Base-by-base conservation (phyloP, 92 coral and sea anemone genomes). In the Epizoanthus stellaris region DNA sequence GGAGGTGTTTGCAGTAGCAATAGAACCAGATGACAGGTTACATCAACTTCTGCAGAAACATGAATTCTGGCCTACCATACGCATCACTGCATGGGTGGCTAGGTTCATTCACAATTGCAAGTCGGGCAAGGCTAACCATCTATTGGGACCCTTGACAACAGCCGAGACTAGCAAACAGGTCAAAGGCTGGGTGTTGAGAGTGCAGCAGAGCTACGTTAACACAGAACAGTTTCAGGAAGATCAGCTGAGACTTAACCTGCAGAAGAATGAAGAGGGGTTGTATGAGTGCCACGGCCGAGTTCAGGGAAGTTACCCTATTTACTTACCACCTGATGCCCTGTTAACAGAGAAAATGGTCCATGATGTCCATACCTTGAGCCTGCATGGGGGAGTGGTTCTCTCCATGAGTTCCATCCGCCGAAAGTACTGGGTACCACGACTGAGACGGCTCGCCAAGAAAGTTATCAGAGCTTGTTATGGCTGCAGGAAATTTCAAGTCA, bases 231-330 rank as follows among this genome's bases (percentile, higher is more conserved):
- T 77, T 70, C 57, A 69, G 70, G 38, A 76, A 19, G 88, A 88
- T 38, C 63, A 77, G 70, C 49, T 84, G 21, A 77, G 20, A 57
- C 85, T 87, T 16, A 86, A 90, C 79, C 73, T 89, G 60, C 73
- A 82, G 79, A 53, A 59, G 77, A 84, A 84, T 65, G 45, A 66
- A 34, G 91, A 88, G 11, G 91, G 88, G 11, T 53, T 75, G 16
- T 76, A 57, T 49, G 81, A 68, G 75, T 85, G 89, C 82, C 62
- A 75, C 42, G 92, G 92, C 30, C 21, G 88, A 58, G 75, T 89
- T 64, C 88, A 89, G 47, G 92, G 92, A 62, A 47, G 58, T 68
- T 85, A 89, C 72, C 92, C 92, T 19, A 68, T 89, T 19, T 89
- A 89, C 63, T 39, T 89, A 42, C 92, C 92, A 19, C 67, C 54